phyloP scores from a whole-genome alignment of 2,888 invertebrate species.

The Leptarthrus brevirostris region DNA sequence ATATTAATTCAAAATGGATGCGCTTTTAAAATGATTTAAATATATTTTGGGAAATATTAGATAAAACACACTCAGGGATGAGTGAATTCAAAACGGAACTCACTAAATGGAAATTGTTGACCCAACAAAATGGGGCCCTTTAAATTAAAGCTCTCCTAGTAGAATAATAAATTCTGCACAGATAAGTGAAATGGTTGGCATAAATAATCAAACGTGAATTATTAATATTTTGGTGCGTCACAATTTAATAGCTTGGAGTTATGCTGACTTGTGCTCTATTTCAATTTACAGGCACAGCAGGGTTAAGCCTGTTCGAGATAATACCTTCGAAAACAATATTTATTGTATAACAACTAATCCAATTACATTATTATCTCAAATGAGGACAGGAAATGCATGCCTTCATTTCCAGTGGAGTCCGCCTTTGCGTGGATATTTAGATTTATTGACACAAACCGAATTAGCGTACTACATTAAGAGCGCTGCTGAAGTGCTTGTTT shows the following conservation, averaged over 20 bases:
- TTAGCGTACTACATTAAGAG: slow-evolving; percentile 17
- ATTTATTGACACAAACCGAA: slow-evolving; percentile 32
- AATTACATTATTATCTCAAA: slow-evolving; percentile 38
- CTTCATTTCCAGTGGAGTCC: background rate
- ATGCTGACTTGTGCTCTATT: background rate
- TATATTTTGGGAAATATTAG: no score
- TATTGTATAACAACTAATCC: slow-evolving; percentile 37
- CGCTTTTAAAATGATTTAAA: no score
- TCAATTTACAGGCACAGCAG: background rate
- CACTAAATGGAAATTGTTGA: no score
- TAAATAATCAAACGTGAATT: no score
- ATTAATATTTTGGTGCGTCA: background rate
- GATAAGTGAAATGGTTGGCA: no score
- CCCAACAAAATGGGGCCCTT: no score
- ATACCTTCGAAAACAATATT: slow-evolving; percentile 40
- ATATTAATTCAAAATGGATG: no score
- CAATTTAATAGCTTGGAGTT: background rate
- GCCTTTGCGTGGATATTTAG: background rate
- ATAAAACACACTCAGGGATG: no score
- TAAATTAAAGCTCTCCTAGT: no score
- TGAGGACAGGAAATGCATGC: slow-evolving; percentile 20
- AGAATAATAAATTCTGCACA: no score
- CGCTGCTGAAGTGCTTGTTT: background rate
- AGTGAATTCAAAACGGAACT: no score
- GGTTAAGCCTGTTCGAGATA: slow-evolving; percentile 11